phyloP scores from a whole-genome alignment of 2,113 vertebrate species.

The Podarcis raffonei region DNA sequence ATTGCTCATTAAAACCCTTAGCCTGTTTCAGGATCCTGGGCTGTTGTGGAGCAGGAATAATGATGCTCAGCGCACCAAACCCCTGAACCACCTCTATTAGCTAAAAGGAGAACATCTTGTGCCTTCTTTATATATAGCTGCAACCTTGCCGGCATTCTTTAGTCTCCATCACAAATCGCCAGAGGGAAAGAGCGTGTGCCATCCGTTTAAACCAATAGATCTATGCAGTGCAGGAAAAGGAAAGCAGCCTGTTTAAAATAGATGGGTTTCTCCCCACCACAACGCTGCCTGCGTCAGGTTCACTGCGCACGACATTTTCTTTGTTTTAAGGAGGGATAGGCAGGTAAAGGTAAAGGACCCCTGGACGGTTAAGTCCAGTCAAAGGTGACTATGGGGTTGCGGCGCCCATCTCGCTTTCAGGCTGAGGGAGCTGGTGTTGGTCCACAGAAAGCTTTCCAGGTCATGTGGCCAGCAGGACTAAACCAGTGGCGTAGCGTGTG shows the following conservation, averaged over 20 bases:
- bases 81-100: not conserved
- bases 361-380: no score
- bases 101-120: not conserved
- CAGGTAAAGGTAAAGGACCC: no score
- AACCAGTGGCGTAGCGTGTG: no score
- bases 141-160: not conserved
- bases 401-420: no score
- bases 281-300: rapidly evolving
- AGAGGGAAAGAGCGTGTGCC: not conserved
- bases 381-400: no score
- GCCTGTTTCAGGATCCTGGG: not conserved
- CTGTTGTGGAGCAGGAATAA: not conserved
- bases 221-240: not conserved
- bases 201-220: not conserved
- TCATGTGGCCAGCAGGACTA: no score
- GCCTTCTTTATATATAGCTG: not conserved
- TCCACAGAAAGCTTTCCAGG: no score
- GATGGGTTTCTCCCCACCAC: not conserved
- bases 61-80: not conserved
- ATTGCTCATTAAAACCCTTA: not conserved
- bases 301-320: not conserved
- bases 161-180: not conserved
- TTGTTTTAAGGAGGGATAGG: not conserved
- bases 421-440: no score
- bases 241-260: not conserved